A percentile compares a stretch with the other conserved stretches of the same genome.
Conservation (phyloP, 2,888 invertebrate species). For the Iselma pallidipennis region DNA sequence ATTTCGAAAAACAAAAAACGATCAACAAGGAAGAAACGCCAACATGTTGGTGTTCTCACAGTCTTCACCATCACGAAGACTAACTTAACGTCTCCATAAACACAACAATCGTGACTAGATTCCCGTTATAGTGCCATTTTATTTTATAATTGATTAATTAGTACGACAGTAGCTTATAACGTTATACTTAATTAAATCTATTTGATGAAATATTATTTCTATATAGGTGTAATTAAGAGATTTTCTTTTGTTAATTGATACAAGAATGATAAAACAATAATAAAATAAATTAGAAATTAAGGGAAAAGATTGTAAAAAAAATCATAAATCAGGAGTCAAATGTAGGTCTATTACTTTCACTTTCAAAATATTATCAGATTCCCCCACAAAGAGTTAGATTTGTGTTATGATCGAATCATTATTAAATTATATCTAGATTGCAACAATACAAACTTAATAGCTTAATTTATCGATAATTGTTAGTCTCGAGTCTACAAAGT, state of each 20-base stretch:
- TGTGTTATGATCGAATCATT: neutral
- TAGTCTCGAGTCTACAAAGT: neutral
- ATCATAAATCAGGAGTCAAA: neutral
- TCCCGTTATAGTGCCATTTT: neutral
- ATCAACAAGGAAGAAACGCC: neutral
- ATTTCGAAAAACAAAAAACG: neutral
- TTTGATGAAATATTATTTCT: too few relatives aligned
- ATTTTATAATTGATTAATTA: neutral
- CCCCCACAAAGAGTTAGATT: neutral
- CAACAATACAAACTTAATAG: neutral
- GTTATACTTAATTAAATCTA: neutral
- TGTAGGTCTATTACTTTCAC: neutral
- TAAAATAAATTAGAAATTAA: too few relatives aligned
- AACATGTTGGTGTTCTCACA: neutral
- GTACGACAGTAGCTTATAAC: neutral
- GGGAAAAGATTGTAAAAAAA: too few relatives aligned
- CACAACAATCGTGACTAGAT: neutral
- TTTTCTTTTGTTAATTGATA: too few relatives aligned
- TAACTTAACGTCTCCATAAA: slow-evolving; percentile 2
- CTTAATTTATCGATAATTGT: neutral
- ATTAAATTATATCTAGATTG: neutral
- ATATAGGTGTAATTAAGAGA: too few relatives aligned
- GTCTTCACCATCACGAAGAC: neutral
- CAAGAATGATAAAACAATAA: too few relatives aligned
- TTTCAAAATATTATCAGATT: too few relatives aligned